Percentiles rank a stretch among this genome's conserved stretches.
phyloP scores from a whole-genome alignment of 2,888 invertebrate genomes.

The Diogma glabrata region DNA sequence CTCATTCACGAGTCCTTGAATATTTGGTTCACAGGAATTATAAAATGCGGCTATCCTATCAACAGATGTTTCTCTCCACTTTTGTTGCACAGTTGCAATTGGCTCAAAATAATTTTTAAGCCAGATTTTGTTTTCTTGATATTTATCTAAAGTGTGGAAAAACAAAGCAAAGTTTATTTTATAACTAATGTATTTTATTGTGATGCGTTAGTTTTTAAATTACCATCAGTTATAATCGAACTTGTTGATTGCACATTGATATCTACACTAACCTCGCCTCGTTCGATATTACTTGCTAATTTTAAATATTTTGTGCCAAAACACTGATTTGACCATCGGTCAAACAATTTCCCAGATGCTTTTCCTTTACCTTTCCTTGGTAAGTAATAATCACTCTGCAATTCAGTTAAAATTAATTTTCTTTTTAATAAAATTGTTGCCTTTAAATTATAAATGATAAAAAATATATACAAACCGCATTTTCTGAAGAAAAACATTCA shows the following conservation, averaged over 20 bases:
- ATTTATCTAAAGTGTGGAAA: not conserved
- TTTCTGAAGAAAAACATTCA: too few species aligned
- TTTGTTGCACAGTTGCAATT: not conserved
- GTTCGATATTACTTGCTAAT: not conserved
- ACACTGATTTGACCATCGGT: not conserved
- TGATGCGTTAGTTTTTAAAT: too few species aligned
- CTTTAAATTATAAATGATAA: not conserved
- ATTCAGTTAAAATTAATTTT: too few species aligned
- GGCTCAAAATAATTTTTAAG: not conserved
- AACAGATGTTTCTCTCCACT: not conserved
- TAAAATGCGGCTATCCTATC: too few species aligned
- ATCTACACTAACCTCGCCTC: not conserved
- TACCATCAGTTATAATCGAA: not conserved
- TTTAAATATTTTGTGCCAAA: not conserved
- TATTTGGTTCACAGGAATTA: too few species aligned
- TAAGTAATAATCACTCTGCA: too few species aligned
- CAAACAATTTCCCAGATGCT: not conserved
- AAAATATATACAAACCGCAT: too few species aligned
- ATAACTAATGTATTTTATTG: not conserved
- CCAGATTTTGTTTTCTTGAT: not conserved
- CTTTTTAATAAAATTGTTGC: too few species aligned
- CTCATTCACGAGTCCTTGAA: too few species aligned
- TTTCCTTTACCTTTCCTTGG: not conserved
- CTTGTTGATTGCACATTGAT: not conserved
- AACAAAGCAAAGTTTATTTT: not conserved